Evolutionary conservation across 1,140 invertebrate genomes (phyloP).

Genomic region (Dolichoris vasculosae): DNA sequence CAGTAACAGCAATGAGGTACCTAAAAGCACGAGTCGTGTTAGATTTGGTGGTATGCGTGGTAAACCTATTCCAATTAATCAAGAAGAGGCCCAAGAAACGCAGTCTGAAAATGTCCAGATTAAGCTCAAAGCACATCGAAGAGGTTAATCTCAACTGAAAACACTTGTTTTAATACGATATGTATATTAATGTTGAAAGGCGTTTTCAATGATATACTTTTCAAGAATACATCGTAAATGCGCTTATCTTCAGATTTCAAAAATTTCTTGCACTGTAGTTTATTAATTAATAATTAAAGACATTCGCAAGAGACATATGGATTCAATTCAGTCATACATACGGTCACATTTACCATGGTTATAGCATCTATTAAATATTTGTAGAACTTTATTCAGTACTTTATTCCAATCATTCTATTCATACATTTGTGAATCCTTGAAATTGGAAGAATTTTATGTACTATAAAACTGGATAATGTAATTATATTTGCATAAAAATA

Average conservation of each 20-base stretch:
- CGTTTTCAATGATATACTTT: neutral
- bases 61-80: neutral
- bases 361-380: neutral
- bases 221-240: neutral
- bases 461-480: neutral
- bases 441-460: neutral
- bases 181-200: neutral
- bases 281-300: neutral
- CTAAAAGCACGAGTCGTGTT: slow-evolving; percentile 8
- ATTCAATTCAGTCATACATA: neutral
- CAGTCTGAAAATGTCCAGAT: slow-evolving; percentile 2
- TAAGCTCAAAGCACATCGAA: neutral
- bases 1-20: slow-evolving; percentile 3
- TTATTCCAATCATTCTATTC: neutral
- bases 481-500: neutral
- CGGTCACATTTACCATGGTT: neutral
- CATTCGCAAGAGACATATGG: neutral
- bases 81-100: slow-evolving; percentile 22
- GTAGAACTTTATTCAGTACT: neutral
- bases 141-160: neutral
- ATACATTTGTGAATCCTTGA: neutral
- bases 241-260: neutral
- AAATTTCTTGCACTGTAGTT: neutral
- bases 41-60: slow-evolving; percentile 17
- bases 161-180: neutral